Percentiles rank a stretch among this genome's conserved stretches.
Evolutionary conservation across 2,888 invertebrate genomes (phyloP).

Genomic region (Unio pictorum): DNA sequence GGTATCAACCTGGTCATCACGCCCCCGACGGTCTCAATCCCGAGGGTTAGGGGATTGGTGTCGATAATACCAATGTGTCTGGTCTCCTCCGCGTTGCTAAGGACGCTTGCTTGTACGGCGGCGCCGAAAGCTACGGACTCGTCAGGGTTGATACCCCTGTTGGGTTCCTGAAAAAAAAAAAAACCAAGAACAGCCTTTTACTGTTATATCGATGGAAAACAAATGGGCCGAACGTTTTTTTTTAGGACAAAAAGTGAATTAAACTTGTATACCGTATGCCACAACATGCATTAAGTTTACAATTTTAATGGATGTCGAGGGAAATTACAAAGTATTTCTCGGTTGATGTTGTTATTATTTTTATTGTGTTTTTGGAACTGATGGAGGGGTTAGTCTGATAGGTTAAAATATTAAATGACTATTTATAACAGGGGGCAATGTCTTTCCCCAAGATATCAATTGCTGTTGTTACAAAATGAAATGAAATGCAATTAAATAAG

Average conservation of each 20-base stretch:
- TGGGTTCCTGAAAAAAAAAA: slow-evolving; percentile 83
- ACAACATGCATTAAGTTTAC: no score
- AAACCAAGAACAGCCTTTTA: background rate
- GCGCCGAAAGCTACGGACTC: slow-evolving; percentile 99
- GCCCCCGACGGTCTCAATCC: slow-evolving; percentile 99
- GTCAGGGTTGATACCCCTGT: slow-evolving; percentile 98
- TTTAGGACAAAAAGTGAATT: background rate
- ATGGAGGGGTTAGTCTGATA: no score
- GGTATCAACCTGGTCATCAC: slow-evolving; percentile 99
- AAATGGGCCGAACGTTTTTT: background rate
- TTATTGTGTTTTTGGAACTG: no score
- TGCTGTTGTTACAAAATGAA: no score
- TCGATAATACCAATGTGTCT: slow-evolving; percentile 95
- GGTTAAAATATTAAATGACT: no score
- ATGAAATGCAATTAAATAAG: no score
- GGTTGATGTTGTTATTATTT: no score
- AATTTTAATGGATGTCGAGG: no score
- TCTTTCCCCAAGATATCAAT: no score
- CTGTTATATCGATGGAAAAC: background rate
- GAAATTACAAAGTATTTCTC: no score
- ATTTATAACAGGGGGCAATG: no score
- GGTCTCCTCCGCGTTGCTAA: slow-evolving; percentile 97
- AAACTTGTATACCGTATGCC: no score
- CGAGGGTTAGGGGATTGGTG: slow-evolving; percentile 98
- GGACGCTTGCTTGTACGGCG: slow-evolving; percentile 97